A percentile compares a stretch with the other conserved stretches of the same genome.
Evolutionary conservation across 2,888 invertebrate genomes (phyloP).

Genomic region (Erynnis tages): DNA sequence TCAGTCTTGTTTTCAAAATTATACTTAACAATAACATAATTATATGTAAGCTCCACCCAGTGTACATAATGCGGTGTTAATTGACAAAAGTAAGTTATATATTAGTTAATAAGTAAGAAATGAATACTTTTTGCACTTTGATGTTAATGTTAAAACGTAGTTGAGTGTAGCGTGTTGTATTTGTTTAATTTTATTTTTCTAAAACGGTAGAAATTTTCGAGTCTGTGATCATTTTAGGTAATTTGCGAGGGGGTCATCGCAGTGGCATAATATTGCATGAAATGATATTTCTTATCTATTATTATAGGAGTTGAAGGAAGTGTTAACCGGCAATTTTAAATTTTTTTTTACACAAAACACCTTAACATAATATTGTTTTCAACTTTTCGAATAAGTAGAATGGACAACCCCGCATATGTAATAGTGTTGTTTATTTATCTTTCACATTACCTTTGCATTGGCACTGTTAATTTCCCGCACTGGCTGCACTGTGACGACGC

Average conservation of each 20-base stretch:
- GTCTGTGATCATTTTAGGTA: conserved; percentile 47
- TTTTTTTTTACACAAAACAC: too few species aligned
- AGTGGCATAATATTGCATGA: conserved; percentile 18
- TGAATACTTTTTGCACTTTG: conserved; percentile 55
- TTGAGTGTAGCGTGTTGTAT: conserved; percentile 47
- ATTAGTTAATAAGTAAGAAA: conserved; percentile 35
- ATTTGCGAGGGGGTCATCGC: conserved; percentile 26
- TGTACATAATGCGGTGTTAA: conserved; percentile 25
- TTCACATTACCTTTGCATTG: too few species aligned
- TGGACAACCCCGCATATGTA: too few species aligned
- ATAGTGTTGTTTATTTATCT: too few species aligned
- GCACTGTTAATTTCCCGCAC: neutral
- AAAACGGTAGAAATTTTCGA: conserved; percentile 39
- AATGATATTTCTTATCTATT: too few species aligned
- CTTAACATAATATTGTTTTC: too few species aligned
- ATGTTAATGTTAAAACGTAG: conserved; percentile 43
- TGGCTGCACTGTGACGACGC: conserved; percentile 17
- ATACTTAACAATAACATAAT: neutral
- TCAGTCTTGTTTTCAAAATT: too few species aligned
- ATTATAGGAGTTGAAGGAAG: too few species aligned
- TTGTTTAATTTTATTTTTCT: conserved; percentile 60
- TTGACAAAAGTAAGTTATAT: conserved; percentile 27
- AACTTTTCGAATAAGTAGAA: too few species aligned
- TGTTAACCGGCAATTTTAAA: too few species aligned
- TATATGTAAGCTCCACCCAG: neutral